Evolutionary conservation across 2,113 vertebrate species (phyloP), one percentile per base, ranked within the genome.

Genomic region (Gnathonemus echidnorhynchus): DNA sequence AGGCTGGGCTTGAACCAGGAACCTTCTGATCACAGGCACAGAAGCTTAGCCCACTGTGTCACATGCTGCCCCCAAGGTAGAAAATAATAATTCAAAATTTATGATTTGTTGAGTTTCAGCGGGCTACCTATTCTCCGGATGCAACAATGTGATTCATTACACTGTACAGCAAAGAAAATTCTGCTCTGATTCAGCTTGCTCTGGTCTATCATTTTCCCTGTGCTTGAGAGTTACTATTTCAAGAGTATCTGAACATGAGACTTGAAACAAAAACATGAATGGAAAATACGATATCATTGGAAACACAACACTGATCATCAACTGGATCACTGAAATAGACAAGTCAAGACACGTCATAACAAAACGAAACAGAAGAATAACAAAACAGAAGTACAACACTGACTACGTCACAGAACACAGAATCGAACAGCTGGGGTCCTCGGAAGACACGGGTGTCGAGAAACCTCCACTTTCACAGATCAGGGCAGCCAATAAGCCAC

Each of bases 401-500:
- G 91, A 95, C 83, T 94, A 95, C 91, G 80, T 90, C 94, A 95
- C 94, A 94, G 92, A 92, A 93, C 91, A 95, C 91, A 91, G 70
- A 86, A 92, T 94, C 87, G 92, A 94, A 94, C 92, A 94, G 87
- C 92, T 89, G 91, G 83, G 42, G 85, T 93, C 93, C 93, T 93
- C 74, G 92, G 93, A 91, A 93, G 88, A 80, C 83, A 90, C 93
- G 91, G 90, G 92, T 93, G 90, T 92, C 93, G 89, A 74, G 88
- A 48, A 95, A 92, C 91, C 93, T 90, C 39, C 92, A 93, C 88
- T 94, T 88, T 92, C 93, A 95, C 95, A 95, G 93, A 93, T 89
- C 89, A 92, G 52, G 94, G 93, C 95, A 96, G 96, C 93, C 53
- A 95, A 95, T 95, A 96, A 96, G 95, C 94, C 95, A 96, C 91